Percentiles rank a stretch among this genome's conserved stretches.
phyloP scores from a whole-genome alignment of 2,888 invertebrate species.

The Eilema depressum region DNA sequence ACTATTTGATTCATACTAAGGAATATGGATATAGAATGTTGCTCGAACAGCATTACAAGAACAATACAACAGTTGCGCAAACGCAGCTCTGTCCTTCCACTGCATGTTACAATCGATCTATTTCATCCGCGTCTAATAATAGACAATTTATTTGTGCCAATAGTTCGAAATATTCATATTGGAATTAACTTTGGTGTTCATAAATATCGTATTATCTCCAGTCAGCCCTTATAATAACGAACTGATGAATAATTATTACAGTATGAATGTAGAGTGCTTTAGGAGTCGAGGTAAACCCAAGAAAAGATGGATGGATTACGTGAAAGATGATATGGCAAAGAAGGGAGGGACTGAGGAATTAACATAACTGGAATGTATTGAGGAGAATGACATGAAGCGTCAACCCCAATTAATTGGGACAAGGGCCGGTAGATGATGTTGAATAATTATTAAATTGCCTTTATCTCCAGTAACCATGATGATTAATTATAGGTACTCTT shows the following conservation, averaged over 20 bases:
- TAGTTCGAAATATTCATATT: constrained; percentile 14
- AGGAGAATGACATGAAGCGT: too few relatives aligned
- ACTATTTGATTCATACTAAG: constrained; percentile 52
- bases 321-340: too few relatives aligned
- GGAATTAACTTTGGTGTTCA: background rate
- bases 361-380: too few relatives aligned
- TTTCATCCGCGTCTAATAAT: constrained; percentile 46
- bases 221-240: background rate
- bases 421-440: too few relatives aligned
- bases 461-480: background rate
- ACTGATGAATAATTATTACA: background rate
- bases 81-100: constrained; percentile 60
- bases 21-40: constrained; percentile 59
- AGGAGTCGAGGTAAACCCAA: too few relatives aligned
- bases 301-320: too few relatives aligned
- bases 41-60: constrained; percentile 41
- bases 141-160: constrained; percentile 32
- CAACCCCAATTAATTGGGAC: too few relatives aligned
- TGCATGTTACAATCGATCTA: constrained; percentile 44
- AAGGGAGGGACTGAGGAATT: too few relatives aligned
- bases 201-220: background rate
- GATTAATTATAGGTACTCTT: background rate
- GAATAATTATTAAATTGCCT: background rate
- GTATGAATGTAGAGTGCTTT: too few relatives aligned
- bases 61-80: constrained; percentile 57